A percentile compares a stretch with the other conserved stretches of the same genome.
phyloP scores from a whole-genome alignment of 2,797 vertebrate genomes.

The Chrysolophus pictus region DNA sequence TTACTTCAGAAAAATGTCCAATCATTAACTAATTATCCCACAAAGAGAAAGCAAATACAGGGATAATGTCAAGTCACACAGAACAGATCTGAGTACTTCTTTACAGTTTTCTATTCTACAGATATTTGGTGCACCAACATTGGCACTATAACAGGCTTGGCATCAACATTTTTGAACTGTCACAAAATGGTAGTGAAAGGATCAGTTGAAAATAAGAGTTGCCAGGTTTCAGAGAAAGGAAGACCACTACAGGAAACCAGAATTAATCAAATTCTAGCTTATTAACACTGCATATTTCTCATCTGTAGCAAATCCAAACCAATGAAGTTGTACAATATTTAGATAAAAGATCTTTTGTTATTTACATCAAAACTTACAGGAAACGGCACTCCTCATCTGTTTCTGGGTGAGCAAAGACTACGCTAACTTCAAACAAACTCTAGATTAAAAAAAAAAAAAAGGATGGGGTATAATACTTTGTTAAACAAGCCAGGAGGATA shows the following conservation, averaged over 20 bases:
- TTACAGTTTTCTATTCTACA: not conserved
- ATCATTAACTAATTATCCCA: not conserved
- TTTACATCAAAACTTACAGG: slow-evolving; percentile 87
- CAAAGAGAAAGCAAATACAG: slow-evolving; percentile 13
- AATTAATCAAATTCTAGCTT: not conserved
- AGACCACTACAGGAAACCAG: not conserved
- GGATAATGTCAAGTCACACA: not conserved
- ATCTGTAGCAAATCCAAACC: slow-evolving; percentile 53
- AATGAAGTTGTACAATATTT: slow-evolving; percentile 56
- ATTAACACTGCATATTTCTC: slow-evolving; percentile 30
- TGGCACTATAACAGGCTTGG: not conserved
- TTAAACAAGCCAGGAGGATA: slow-evolving; percentile 50
- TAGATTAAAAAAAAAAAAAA: slow-evolving; percentile 73
- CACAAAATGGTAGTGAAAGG: not conserved
- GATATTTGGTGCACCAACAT: not conserved
- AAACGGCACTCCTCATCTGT: slow-evolving; percentile 94
- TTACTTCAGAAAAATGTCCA: not conserved
- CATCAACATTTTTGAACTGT: not conserved
- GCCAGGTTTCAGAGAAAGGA: not conserved
- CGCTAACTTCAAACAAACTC: slow-evolving; percentile 91
- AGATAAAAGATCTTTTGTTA: slow-evolving; percentile 62
- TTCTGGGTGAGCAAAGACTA: slow-evolving; percentile 92
- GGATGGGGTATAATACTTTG: slow-evolving; percentile 42
- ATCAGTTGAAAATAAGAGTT: not conserved
- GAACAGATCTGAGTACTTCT: slow-evolving; percentile 1